phyloP scores from a whole-genome alignment of 1,140 invertebrate species.

The Hylaeus anthracinus region DNA sequence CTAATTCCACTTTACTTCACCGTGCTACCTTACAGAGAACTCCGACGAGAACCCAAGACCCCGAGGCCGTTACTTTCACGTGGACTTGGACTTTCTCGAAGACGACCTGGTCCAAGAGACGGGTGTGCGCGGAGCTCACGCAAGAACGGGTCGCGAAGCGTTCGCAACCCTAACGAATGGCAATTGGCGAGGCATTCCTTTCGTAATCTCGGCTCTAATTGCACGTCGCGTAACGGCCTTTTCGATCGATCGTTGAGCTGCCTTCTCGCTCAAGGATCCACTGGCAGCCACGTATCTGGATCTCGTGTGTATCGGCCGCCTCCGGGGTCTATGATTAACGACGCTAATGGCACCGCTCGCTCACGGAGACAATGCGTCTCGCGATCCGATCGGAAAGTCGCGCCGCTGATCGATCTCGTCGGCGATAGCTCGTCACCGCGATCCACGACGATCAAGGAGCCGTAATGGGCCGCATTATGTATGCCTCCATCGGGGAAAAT shows the following conservation, averaged over 20 bases:
- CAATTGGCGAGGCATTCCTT: slow-evolving; percentile 54
- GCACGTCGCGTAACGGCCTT: slow-evolving; percentile 48
- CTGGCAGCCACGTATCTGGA: slow-evolving; percentile 19
- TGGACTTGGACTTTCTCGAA: too few species aligned
- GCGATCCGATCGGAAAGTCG: slow-evolving; percentile 28
- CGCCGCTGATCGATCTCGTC: slow-evolving; percentile 46
- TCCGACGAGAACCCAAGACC: too few species aligned
- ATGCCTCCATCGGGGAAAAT: slow-evolving; percentile 52
- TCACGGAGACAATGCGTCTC: slow-evolving; percentile 55
- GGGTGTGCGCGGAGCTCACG: background rate
- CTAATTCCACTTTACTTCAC: too few species aligned
- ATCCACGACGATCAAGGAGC: slow-evolving; percentile 45
- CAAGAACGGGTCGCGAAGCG: background rate
- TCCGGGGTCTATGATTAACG: slow-evolving; percentile 52
- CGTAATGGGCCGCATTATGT: slow-evolving; percentile 53
- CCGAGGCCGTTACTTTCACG: too few species aligned
- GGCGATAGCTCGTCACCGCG: slow-evolving; percentile 28
- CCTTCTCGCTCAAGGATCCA: slow-evolving; percentile 53
- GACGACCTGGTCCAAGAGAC: too few species aligned
- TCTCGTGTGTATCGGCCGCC: slow-evolving; percentile 24
- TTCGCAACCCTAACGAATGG: slow-evolving; percentile 42
- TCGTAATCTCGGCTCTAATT: slow-evolving; percentile 56
- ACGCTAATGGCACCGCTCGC: slow-evolving; percentile 43
- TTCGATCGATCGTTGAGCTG: slow-evolving; percentile 60
- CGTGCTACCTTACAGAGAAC: too few species aligned